Evolutionary conservation across 1,140 invertebrate genomes (phyloP), one percentile per base, ranked within the genome.

Genomic region (Euura saliciscinereae): DNA sequence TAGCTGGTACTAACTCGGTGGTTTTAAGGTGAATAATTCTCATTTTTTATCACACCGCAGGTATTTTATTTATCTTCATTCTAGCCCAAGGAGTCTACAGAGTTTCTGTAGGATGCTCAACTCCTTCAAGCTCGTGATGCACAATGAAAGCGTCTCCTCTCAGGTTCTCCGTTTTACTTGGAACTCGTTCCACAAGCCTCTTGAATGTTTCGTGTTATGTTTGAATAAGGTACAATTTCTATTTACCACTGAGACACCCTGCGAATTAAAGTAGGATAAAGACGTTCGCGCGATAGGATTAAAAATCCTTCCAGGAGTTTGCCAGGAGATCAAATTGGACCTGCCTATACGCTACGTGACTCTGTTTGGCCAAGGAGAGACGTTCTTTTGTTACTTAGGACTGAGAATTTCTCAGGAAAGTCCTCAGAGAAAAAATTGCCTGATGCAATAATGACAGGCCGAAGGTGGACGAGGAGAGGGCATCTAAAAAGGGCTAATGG

Each of bases 401-500:
- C 28, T 42, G 73, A 76, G 73, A 74, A 75, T 78, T 76, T 78
- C 77, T 78, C 66, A 74, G 43, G 71, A 76, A 75, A 73, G 70
- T 65, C 66, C 66, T 7, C 66, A 66, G 69, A 70, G 66, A 64
- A 74, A 73, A 78, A 76, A 71, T 71, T 66, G 69, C 72, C 78
- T 77, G 81, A 83, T 77, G 80, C 75, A 80, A 78, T 82, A 85
- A 83, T 82, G 80, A 82, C 76, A 84, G 82, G 80, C 82, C 81
- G 79, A 72, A 80, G 77, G 74, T 78, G 74, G 45, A 68, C 28
- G 28, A 59, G 70, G 70, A 79, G 78, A 83, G 77, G 78, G 79
- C 81, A 80, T 80, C 75, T 79, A 78, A 83, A 80, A 82, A 82
- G 81, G 80, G 79, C 83, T 85, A 82, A 86, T 86, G 85, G 85